Conservation (phyloP, 2,888 invertebrate species). For the Zele albiditarsus region DNA sequence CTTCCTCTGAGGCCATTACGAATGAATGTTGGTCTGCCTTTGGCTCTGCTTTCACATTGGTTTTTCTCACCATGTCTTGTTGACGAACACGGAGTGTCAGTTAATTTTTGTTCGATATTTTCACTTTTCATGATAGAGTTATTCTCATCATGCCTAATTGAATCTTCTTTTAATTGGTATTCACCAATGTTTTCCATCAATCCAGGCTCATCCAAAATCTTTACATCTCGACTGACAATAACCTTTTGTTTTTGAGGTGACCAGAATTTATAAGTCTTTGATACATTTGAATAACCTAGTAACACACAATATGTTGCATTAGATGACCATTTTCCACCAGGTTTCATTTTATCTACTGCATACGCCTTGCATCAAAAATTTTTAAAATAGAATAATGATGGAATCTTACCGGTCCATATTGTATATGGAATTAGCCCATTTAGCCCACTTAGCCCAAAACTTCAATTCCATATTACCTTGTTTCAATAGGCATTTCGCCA, state of each 20-base stretch:
- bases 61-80: too few relatives aligned
- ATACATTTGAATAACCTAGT: neutral
- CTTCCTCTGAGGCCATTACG: neutral
- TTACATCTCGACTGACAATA: neutral
- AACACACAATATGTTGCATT: neutral
- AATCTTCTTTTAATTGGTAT: neutral
- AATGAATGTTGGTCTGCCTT: neutral
- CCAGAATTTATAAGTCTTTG: neutral
- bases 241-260: neutral
- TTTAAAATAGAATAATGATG: neutral
- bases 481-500: constrained; percentile 49
- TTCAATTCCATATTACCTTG: constrained; percentile 32
- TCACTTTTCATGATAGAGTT: too few relatives aligned
- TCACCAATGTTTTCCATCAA: neutral
- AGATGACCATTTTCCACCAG: neutral
- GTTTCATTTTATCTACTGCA: neutral
- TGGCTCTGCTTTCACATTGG: neutral
- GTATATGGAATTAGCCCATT: constrained; percentile 14
- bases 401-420: constrained; percentile 11
- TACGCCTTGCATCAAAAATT: constrained; percentile 25
- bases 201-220: neutral
- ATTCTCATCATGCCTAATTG: neutral
- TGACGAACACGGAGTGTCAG: too few relatives aligned
- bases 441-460: constrained; percentile 31
- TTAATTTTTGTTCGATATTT: too few relatives aligned